Conservation (phyloP, 2,888 invertebrate genomes). For the Heliconius charithonia region DNA sequence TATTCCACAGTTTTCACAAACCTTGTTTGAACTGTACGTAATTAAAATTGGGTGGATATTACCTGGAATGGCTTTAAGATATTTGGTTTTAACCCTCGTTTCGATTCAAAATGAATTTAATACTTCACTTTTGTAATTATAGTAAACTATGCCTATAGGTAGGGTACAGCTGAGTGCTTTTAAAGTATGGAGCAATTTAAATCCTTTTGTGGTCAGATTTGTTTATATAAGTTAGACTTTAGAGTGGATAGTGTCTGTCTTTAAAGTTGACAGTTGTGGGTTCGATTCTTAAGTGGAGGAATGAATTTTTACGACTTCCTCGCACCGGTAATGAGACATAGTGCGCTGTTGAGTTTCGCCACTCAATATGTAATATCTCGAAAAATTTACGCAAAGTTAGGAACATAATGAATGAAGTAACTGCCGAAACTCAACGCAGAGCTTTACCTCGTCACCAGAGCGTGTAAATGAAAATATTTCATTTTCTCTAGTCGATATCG, state of each 20-base stretch:
- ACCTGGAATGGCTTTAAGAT: conserved; percentile 54
- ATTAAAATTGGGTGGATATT: conserved; percentile 77
- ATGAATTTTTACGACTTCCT: too few relatives aligned
- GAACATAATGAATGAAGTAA: too few relatives aligned
- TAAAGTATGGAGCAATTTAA: background rate
- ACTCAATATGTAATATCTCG: too few relatives aligned
- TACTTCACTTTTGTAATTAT: conserved; percentile 9
- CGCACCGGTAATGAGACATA: too few relatives aligned
- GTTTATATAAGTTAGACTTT: background rate
- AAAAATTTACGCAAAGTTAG: too few relatives aligned
- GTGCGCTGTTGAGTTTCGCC: too few relatives aligned
- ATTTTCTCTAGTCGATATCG: background rate
- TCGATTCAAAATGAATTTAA: conserved; percentile 26
- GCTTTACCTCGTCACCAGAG: too few relatives aligned
- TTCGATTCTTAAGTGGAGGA: too few relatives aligned
- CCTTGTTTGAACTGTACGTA: conserved; percentile 74
- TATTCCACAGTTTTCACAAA: conserved; percentile 50
- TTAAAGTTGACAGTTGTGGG: background rate
- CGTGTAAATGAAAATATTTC: too few relatives aligned
- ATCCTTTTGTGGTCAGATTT: background rate
- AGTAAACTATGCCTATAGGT: background rate
- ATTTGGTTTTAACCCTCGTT: conserved; percentile 35
- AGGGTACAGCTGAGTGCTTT: background rate
- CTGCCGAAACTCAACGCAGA: too few relatives aligned
- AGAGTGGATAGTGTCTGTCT: background rate